Evolutionary conservation across 2,113 vertebrate genomes (phyloP).

Genomic region (Brachionichthys hirsutus): DNA sequence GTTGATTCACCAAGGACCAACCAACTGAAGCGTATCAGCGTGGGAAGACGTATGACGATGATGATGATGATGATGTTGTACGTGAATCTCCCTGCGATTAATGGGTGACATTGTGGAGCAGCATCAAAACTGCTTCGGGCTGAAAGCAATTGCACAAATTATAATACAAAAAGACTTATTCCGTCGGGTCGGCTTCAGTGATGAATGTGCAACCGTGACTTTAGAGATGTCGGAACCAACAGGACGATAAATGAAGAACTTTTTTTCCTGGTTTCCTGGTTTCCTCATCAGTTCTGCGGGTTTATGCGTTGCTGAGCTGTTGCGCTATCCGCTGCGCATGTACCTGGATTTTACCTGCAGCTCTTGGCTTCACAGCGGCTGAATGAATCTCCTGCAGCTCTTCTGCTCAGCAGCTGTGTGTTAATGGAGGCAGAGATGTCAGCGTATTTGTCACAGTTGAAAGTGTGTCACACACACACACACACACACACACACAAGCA

Average conservation of each 20-base stretch:
- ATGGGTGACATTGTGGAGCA: conserved; percentile 20
- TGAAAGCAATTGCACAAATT: too few species aligned
- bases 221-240: conserved; percentile 16
- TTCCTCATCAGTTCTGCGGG: background rate
- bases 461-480: conserved; percentile 40
- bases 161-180: too few species aligned
- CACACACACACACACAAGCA: too few species aligned
- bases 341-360: conserved; percentile 41
- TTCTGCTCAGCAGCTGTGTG: conserved; percentile 32
- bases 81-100: conserved; percentile 9
- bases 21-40: conserved; percentile 17
- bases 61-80: conserved; percentile 23
- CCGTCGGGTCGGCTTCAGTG: too few species aligned
- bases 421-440: conserved; percentile 40
- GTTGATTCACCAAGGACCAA: conserved; percentile 6
- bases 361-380: background rate
- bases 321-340: background rate
- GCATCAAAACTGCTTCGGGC: conserved; percentile 16
- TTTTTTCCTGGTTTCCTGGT: background rate
- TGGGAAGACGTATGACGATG: conserved; percentile 24
- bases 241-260: conserved; percentile 28
- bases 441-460: conserved; percentile 52
- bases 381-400: background rate
- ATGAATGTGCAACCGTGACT: conserved; percentile 23
- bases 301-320: background rate